phyloP scores from a whole-genome alignment of 2,888 invertebrate species.

The Rhamnusium bicolor region DNA sequence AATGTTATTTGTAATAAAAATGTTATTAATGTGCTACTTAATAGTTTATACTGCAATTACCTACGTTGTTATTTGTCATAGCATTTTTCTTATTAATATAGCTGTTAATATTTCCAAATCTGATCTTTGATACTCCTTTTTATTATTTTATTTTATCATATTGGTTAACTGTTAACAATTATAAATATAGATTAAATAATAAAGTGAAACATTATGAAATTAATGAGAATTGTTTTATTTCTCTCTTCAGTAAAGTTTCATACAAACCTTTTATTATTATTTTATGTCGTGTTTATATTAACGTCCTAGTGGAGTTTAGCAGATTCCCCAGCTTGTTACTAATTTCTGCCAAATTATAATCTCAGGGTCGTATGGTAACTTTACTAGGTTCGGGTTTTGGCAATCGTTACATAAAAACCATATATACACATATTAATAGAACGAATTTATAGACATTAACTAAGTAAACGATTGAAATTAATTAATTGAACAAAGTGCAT shows the following conservation, averaged over 20 bases:
- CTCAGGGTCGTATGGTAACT: no score
- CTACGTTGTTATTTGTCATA: constrained; percentile 58
- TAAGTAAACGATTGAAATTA: no score
- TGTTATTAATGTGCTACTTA: constrained; percentile 63
- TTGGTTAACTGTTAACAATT: constrained; percentile 63
- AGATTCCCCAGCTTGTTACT: no score
- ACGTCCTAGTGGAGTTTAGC: no score
- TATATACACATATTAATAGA: no score
- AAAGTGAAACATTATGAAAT: constrained; percentile 49
- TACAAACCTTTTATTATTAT: no score
- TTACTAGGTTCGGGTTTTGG: no score
- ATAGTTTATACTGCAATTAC: constrained; percentile 61
- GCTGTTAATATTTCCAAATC: constrained; percentile 59
- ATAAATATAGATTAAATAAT: constrained; percentile 61
- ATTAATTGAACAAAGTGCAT: no score
- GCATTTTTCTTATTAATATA: constrained; percentile 61
- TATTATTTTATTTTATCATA: constrained; percentile 57
- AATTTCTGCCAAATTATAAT: no score
- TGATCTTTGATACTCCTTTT: constrained; percentile 52
- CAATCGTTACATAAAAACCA: no score
- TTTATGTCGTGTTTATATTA: no score
- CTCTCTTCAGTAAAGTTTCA: not conserved
- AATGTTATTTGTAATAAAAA: constrained; percentile 51
- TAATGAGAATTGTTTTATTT: not conserved
- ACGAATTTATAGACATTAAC: no score